Evolutionary conservation across 35 echinoderm and acorn worm species (phyloP).

Genomic region (Apostichopus japonicus): DNA sequence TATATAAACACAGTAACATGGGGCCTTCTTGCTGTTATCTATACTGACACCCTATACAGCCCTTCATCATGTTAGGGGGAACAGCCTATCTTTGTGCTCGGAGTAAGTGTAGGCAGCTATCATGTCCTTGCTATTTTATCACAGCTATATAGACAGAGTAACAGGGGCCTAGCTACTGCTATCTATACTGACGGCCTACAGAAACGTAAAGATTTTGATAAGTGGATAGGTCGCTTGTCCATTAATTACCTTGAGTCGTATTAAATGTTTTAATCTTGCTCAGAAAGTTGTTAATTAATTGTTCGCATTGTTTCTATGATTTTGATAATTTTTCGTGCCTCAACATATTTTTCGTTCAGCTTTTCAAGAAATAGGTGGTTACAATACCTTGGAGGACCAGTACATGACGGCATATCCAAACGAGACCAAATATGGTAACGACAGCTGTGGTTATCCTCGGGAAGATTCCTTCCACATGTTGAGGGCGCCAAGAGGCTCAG

Average conservation of each 20-base stretch:
- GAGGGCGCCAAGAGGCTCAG: slow-evolving; percentile 65
- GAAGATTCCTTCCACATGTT: slow-evolving; percentile 86
- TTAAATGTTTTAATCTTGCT: too few species aligned
- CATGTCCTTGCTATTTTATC: background rate
- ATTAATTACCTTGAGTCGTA: too few species aligned
- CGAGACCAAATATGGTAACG: slow-evolving; percentile 62
- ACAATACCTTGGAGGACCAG: slow-evolving; percentile 56
- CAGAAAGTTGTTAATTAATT: too few species aligned
- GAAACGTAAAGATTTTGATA: background rate
- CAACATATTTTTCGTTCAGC: slow-evolving; percentile 16
- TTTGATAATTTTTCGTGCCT: too few species aligned
- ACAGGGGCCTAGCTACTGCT: background rate
- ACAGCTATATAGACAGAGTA: background rate
- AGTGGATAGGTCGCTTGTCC: too few species aligned
- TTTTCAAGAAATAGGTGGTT: slow-evolving; percentile 82
- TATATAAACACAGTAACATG: slow-evolving; percentile 56
- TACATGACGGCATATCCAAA: slow-evolving; percentile 73
- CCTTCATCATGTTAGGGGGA: slow-evolving; percentile 59
- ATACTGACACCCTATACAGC: slow-evolving; percentile 62
- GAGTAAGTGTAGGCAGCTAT: slow-evolving; percentile 23
- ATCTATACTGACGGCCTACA: slow-evolving; percentile 66
- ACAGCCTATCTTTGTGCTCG: slow-evolving; percentile 12
- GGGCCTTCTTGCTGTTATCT: slow-evolving; percentile 65
- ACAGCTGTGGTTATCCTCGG: slow-evolving; percentile 74
- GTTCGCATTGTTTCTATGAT: too few species aligned